Evolutionary conservation across 2,797 vertebrate genomes (phyloP), one percentile per base, ranked within the genome.

Genomic region (Tapirus indicus): DNA sequence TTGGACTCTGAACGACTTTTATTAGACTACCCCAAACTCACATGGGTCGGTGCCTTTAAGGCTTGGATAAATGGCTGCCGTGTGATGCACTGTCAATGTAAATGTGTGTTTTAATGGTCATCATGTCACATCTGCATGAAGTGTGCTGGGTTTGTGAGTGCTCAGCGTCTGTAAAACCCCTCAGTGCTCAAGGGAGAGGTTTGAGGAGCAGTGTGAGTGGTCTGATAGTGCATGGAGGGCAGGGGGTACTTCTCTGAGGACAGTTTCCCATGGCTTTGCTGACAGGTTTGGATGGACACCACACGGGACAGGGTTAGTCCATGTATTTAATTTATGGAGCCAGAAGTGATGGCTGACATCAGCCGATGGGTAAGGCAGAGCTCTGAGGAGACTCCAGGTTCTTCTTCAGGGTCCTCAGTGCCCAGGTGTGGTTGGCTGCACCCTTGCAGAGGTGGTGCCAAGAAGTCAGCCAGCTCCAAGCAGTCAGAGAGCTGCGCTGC

Each of bases 1-100:
- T 7, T 90, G 62, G 60, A 21, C 64, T 88, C 56, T 54, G 78
- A 69, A 94, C 79, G 71, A 35, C 47, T 88, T 84, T 95, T 80
- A 47, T 74, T 56, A 69, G 71, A 91, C 62, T 52, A 82, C 11
- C 7, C 25, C 83, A 95, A 13, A 72, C 72, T 85, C 91, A 52
- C 0, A 6, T 84, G 44, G 78, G 58, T 86, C 64, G 62, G 44
- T 88, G 64, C 23, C 7, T n/a, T 71, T 35, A 49, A 68, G 62
- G 18, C 32, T 82, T 68, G 58, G 18, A 41, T 38, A 75, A 14
- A 52, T 32, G 38, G 54, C 32, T 75, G 47, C 91, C 60, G 16
- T 44, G 23, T n/a, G 47, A 60, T 56, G 23, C 9, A 8, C 17
- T 86, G 71, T 49, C 16, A 14, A 17, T 74, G n/a, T 64, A 56